phyloP scores from a whole-genome alignment of 2,113 vertebrate genomes.

The Malurus cyaneus region DNA sequence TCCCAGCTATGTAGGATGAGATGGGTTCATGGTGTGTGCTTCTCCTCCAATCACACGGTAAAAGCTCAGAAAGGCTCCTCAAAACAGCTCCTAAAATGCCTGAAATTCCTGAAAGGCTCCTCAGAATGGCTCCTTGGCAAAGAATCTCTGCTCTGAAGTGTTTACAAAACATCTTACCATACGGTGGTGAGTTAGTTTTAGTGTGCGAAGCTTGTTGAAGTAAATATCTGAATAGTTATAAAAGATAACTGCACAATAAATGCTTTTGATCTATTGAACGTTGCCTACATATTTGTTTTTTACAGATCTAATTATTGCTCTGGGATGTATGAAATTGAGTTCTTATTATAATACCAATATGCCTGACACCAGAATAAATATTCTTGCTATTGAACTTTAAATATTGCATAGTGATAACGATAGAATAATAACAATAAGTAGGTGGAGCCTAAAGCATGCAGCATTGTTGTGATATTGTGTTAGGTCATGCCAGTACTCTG shows the following conservation, averaged over 20 bases:
- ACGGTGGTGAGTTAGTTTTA: neutral
- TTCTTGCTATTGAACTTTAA: constrained; percentile 46
- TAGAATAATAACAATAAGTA: constrained; percentile 3
- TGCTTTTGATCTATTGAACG: constrained; percentile 9
- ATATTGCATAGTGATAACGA: neutral
- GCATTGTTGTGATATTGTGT: neutral
- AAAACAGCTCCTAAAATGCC: neutral
- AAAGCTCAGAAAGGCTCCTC: neutral
- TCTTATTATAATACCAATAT: constrained; percentile 35
- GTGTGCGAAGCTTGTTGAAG: neutral
- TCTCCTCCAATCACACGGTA: neutral
- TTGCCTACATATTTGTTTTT: neutral
- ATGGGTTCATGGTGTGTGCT: neutral
- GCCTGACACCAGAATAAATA: constrained; percentile 50
- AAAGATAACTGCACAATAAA: constrained; percentile 23
- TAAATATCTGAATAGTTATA: constrained; percentile 32
- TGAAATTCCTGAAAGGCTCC: neutral
- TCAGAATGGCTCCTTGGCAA: neutral
- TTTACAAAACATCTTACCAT: neutral
- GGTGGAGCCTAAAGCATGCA: neutral
- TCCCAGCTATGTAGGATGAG: neutral
- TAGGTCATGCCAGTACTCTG: neutral
- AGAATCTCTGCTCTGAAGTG: neutral
- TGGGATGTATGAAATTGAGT: constrained; percentile 38
- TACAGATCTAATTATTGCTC: constrained; percentile 37